Conservation (phyloP, 2,797 vertebrate species). For the Mormyrus proboscirostris region DNA sequence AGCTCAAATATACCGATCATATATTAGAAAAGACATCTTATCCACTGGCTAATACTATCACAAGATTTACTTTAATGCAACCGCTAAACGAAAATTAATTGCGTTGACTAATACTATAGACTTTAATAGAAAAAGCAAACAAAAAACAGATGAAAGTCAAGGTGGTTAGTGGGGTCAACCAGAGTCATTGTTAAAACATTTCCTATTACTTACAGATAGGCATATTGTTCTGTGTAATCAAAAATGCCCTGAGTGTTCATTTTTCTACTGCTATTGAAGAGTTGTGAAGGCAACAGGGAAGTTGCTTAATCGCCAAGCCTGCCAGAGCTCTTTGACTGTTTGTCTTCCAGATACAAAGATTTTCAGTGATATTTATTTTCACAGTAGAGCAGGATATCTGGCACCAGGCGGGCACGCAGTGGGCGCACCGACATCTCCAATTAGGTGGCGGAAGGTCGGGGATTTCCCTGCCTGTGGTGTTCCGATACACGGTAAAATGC, state of each 20-base stretch:
- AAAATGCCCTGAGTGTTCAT: neutral
- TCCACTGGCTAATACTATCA: neutral
- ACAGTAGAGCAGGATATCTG: conserved; percentile 2
- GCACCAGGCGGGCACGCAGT: neutral
- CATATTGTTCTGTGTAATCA: neutral
- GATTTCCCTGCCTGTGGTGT: neutral
- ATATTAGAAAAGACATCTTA: neutral
- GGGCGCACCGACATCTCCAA: neutral
- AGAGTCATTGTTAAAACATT: neutral
- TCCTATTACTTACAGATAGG: neutral
- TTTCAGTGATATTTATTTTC: neutral
- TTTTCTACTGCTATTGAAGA: neutral
- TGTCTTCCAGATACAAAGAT: neutral
- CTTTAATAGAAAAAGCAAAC: neutral
- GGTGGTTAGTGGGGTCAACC: neutral
- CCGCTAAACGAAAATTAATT: neutral
- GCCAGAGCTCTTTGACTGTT: neutral
- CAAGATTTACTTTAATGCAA: neutral
- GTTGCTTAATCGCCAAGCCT: neutral
- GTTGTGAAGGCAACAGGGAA: neutral
- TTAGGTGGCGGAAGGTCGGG: neutral
- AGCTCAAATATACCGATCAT: neutral
- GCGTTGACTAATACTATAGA: neutral
- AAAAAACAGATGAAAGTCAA: neutral
- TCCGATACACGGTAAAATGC: neutral